A percentile compares a stretch with the other conserved stretches of the same genome.
These are phyloP conservation scores for Bombus confusus DNA, from an alignment of 1,140 invertebrate species.

Conservation along the genomic window DNA sequence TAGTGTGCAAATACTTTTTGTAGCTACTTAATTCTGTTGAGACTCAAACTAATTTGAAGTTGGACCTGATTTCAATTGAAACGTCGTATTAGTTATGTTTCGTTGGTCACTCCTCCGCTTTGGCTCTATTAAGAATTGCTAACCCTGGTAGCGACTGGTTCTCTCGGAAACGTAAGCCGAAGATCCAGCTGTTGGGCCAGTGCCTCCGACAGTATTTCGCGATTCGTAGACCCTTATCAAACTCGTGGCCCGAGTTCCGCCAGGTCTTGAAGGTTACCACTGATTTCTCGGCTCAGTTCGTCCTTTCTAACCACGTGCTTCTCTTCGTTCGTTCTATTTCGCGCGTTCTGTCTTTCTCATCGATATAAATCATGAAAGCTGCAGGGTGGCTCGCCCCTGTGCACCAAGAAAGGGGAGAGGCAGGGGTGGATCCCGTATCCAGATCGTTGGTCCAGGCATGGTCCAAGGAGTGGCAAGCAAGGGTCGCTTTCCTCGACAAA, in stretches of 20 bases:
- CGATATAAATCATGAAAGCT: slow-evolving; percentile 78
- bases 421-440: slow-evolving; percentile 66
- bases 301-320: background rate
- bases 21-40: too few species aligned
- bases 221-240: slow-evolving; percentile 71
- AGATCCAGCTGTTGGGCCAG: slow-evolving; percentile 46
- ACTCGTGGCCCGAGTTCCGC: slow-evolving; percentile 47
- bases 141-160: slow-evolving; percentile 7
- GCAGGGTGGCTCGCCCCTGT: slow-evolving; percentile 66
- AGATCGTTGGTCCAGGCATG: slow-evolving; percentile 69
- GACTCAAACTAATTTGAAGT: background rate
- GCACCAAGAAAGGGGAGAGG: slow-evolving; percentile 58
- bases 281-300: slow-evolving; percentile 30
- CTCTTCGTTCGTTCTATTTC: slow-evolving; percentile 23
- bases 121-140: background rate
- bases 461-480: slow-evolving; percentile 65
- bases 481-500: slow-evolving; percentile 73
- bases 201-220: slow-evolving; percentile 48
- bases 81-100: background rate
- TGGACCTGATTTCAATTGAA: background rate
- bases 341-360: slow-evolving; percentile 56
- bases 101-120: background rate
- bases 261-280: slow-evolving; percentile 53
- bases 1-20: background rate
- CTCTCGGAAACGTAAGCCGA: slow-evolving; percentile 32